Evolutionary conservation across 2,113 vertebrate species (phyloP), one percentile per base, ranked within the genome.

Genomic region (Crotalus horridus): DNA sequence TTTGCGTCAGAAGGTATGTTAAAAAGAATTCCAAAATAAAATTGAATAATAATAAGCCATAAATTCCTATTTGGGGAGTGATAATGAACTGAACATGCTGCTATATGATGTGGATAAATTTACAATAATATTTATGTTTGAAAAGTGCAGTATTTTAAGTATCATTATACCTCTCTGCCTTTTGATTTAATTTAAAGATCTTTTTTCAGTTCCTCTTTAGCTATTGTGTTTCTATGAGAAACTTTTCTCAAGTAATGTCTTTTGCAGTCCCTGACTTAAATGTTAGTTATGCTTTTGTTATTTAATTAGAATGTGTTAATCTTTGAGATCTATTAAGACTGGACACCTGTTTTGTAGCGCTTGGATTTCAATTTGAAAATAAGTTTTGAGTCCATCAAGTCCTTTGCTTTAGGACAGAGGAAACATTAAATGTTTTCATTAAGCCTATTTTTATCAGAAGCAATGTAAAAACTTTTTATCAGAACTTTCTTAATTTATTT

Each of bases 1-100:
- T 56, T 98, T 99, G 4, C 98, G 97, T 43, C 97, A 98, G 91
- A 99, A 99, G 98, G 99, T 99, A 96, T 2, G 95, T n/a, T 48
- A 2, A 20, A 61, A 6, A 24, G 20, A 5, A 10, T 5, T 23
- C 55, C 74, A 81, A 43, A 81, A 81, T 81, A 81, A 81, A 33
- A 81, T 43, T 43, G 74, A 43, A 74, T 61, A 53, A 23, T 39
- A 9, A 43, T 13, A n/a, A 51, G 2, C 10, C 3, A 2, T 39
- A n/a, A 3, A 58, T 33, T 48, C 17, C 11, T n/a, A 39, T 3
- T 17, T 33, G 1, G 20, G 10, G 21, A 39, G 48, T 24, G 1
- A 43, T 23, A 20, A 20, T 43, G 43, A 74, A 74, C 10, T 33
- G 8, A 33, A 20, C 10, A 24, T 54, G 21, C n/a, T 39, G 21